phyloP scores from a whole-genome alignment of 2,888 invertebrate genomes.

The Pristionchus entomophagus region DNA sequence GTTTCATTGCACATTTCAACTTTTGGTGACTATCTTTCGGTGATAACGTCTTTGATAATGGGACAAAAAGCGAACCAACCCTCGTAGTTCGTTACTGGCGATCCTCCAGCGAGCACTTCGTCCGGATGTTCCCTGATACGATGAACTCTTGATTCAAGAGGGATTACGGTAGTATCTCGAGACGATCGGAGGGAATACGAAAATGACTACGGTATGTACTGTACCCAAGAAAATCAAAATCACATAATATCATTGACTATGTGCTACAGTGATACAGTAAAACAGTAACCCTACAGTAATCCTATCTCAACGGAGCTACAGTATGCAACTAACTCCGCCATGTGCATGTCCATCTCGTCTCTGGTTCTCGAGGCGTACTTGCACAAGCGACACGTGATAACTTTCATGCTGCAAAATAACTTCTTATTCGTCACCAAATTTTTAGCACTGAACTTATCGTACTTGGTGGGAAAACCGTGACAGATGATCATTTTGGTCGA shows the following conservation, averaged over 20 bases:
- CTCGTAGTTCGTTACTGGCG: not conserved
- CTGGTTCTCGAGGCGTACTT: not conserved
- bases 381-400: not conserved
- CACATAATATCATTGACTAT: not conserved
- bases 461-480: not conserved
- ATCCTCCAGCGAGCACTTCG: not conserved
- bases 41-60: not conserved
- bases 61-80: not conserved
- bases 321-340: not conserved
- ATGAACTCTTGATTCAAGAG: not conserved
- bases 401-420: conserved; percentile 4
- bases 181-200: not conserved
- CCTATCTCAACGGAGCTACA: too few relatives aligned
- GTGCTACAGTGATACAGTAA: not conserved
- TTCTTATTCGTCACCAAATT: not conserved
- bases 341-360: not conserved
- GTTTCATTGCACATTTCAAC: too few relatives aligned
- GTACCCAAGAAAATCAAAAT: not conserved
- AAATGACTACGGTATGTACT: not conserved
- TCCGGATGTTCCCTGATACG: not conserved
- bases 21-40: not conserved
- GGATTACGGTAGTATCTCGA: not conserved
- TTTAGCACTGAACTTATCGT: not conserved
- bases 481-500: too few relatives aligned
- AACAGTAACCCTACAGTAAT: too few relatives aligned